Base-by-base conservation (phyloP, 2,888 invertebrate genomes). In the Linnaemya tessellans region DNA sequence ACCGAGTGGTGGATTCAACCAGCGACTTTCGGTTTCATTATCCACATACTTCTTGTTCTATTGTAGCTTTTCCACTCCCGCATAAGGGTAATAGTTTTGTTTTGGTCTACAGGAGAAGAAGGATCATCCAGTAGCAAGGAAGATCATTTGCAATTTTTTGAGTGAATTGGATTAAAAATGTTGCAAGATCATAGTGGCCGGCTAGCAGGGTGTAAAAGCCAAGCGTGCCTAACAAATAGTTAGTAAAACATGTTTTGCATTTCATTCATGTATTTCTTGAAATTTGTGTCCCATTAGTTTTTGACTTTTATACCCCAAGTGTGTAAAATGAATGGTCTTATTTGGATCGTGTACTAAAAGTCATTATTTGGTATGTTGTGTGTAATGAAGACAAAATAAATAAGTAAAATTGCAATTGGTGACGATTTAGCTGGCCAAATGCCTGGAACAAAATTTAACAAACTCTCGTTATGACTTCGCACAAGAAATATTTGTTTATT, bases 311-410 rank as follows among this genome's bases (percentile, higher is more conserved):
- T 51, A 8, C 41, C 35, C 15, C 11, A 46, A 35, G 30, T 46
- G 41, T 22, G 18, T 51, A 20, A 56, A 71, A 80, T 80, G 71
- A 71, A 71, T 80, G 70, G 43, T 43, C n/a, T 71, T 80, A 35
- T 64, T 25, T 68, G 11, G 43, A 64, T 13, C 20, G n/a, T 56
- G 43, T 20, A 38, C 22, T 11, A 18, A 46, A 1, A 41, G 54
- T 60, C n/a, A n/a, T n/a, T 46, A 56, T 62, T 18, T 43, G 10
- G 18, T 18, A 13, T n/a, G 56, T 43, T 56, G 25, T 54, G 20
- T 54, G 9, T 60, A 18, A 60, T 13, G 51, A 25, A 25, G 30
- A 10, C 0, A 3, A 49, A 15, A 15, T 18, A 54, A 25, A 35
- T 11, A 20, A 11, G 18, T 49, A 46, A 13, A 54, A 13, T 68